Evolutionary conservation across 2,113 vertebrate species (phyloP).

Genomic region (Aleadryas rufinucha): DNA sequence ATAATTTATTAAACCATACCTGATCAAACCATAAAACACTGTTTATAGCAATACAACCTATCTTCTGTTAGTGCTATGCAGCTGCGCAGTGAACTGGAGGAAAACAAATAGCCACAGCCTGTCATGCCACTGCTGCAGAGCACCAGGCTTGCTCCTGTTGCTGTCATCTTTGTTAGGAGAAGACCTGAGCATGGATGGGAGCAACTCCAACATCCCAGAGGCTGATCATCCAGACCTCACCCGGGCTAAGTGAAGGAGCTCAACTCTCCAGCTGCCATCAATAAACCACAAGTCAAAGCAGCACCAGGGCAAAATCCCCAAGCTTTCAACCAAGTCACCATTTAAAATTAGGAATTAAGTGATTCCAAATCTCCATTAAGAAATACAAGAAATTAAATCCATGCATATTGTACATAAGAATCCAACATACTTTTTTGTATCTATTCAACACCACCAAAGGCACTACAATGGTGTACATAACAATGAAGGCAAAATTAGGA

Average conservation of each 20-base stretch:
- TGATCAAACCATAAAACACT: neutral
- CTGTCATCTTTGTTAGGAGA: neutral
- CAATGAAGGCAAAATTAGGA: neutral
- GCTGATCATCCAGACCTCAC: neutral
- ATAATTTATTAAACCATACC: neutral
- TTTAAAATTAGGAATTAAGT: neutral
- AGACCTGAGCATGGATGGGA: fast-evolving
- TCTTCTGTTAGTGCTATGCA: no score
- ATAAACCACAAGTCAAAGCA: neutral
- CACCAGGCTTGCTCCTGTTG: neutral
- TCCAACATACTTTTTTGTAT: neutral
- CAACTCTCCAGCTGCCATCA: neutral
- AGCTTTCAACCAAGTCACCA: neutral
- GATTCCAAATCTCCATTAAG: neutral
- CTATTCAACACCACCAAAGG: neutral
- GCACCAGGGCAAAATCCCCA: neutral
- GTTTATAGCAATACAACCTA: neutral
- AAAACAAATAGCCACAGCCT: neutral
- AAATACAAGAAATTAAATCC: neutral
- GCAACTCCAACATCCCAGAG: neutral
- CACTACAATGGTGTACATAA: neutral
- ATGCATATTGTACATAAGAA: neutral
- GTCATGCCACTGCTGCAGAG: neutral
- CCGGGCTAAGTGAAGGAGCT: neutral
- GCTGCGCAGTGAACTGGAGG: neutral